These are phyloP conservation scores for Thecocarcelia acutangulata DNA, from an alignment of 2,888 invertebrate genomes.

Conservation along the genomic window DNA sequence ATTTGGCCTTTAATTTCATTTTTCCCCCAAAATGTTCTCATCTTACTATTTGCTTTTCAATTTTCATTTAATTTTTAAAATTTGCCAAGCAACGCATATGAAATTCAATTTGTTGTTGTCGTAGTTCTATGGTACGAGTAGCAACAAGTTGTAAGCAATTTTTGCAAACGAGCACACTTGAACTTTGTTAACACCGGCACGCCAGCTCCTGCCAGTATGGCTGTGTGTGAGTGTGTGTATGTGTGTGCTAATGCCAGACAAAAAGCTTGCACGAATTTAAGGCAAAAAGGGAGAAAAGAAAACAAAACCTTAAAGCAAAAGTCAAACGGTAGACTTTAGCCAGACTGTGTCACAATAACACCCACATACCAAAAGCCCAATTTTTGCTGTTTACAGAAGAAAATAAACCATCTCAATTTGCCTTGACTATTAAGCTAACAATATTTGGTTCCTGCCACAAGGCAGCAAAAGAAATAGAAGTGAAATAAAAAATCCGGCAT, in stretches of 20 bases:
- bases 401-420: constrained; percentile 19
- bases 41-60: constrained; percentile 46
- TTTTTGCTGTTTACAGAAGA: constrained; percentile 39
- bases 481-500: constrained; percentile 11
- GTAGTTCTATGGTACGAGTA: constrained; percentile 8
- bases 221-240: not conserved
- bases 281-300: constrained; percentile 31
- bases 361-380: constrained; percentile 52
- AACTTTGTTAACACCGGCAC: constrained; percentile 70
- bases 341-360: constrained; percentile 60
- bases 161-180: constrained; percentile 72
- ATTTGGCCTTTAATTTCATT: constrained; percentile 8
- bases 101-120: constrained; percentile 31
- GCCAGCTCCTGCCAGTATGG: constrained; percentile 44
- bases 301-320: constrained; percentile 51
- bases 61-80: constrained; percentile 32
- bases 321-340: constrained; percentile 62
- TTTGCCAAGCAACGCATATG: constrained; percentile 46
- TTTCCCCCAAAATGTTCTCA: constrained; percentile 30
- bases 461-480: constrained; percentile 15
- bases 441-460: constrained; percentile 21
- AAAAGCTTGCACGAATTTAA: constrained; percentile 42
- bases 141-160: constrained; percentile 78
- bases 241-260: constrained; percentile 19
- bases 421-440: constrained; percentile 9